Conservation (phyloP, 2,113 vertebrate species). For the Trachemys scripta region DNA sequence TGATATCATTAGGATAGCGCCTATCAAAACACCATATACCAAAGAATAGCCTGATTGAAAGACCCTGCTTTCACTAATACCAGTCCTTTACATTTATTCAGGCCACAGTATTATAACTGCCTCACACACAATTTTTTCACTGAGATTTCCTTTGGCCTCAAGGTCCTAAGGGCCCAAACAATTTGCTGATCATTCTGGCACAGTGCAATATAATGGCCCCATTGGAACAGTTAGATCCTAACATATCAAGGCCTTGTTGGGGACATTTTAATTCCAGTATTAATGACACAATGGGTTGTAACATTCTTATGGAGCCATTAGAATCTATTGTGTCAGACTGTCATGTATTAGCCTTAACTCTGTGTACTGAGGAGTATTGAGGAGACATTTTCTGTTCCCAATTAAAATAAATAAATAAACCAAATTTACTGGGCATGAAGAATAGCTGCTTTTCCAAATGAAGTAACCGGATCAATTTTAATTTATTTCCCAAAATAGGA, state of each 20-base stretch:
- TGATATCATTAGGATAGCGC: neutral
- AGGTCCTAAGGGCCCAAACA: neutral
- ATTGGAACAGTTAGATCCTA: neutral
- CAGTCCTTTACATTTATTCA: neutral
- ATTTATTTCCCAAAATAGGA: neutral
- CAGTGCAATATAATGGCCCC: neutral
- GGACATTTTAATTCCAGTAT: constrained; percentile 23
- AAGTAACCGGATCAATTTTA: neutral
- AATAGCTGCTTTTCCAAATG: neutral
- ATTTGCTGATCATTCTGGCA: neutral
- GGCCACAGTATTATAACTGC: neutral
- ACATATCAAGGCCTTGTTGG: neutral
- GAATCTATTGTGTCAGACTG: neutral
- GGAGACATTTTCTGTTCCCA: neutral
- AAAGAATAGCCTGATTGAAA: neutral
- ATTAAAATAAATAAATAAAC: neutral
- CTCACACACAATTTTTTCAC: neutral
- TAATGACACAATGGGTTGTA: constrained; percentile 11
- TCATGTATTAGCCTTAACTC: neutral
- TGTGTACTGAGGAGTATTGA: neutral
- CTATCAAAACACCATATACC: fast-evolving
- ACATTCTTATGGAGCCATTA: constrained; percentile 26
- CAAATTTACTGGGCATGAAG: neutral
- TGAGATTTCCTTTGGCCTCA: neutral
- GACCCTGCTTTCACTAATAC: neutral